phyloP scores from a whole-genome alignment of 1,140 invertebrate genomes.

The Potamilus streckersoni region DNA sequence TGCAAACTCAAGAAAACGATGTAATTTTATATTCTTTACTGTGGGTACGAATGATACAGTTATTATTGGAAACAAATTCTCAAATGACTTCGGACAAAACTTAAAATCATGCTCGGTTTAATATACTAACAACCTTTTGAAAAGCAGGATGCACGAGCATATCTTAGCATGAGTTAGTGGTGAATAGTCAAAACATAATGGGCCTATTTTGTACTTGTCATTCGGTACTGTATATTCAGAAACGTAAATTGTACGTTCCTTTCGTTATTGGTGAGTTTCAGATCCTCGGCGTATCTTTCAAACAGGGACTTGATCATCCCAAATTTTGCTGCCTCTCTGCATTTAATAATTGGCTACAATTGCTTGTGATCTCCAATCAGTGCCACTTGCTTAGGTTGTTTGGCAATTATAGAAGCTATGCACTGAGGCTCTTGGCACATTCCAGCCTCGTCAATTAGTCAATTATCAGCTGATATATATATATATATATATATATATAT shows the following conservation, averaged over 20 bases:
- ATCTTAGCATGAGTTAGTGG: no score
- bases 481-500: no score
- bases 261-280: constrained; percentile 1
- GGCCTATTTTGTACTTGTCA: constrained; percentile 23
- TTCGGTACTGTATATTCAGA: constrained; percentile 40
- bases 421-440: constrained; percentile 46
- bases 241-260: constrained; percentile 2
- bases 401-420: constrained; percentile 32
- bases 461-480: constrained; percentile 36
- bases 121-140: no score
- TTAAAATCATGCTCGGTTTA: no score
- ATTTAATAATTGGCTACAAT: constrained; percentile 37
- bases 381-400: constrained; percentile 30
- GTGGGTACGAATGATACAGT: no score
- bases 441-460: constrained; percentile 46
- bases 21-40: no score
- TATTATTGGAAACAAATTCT: no score
- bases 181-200: no score
- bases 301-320: constrained; percentile 41
- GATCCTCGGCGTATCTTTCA: constrained; percentile 32
- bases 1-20: no score
- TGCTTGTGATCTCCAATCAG: constrained; percentile 48
- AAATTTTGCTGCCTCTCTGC: constrained; percentile 19
- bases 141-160: no score
- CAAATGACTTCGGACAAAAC: no score